Conservation (phyloP, 2,888 invertebrate species). For the Lepidochrysops patricia region DNA sequence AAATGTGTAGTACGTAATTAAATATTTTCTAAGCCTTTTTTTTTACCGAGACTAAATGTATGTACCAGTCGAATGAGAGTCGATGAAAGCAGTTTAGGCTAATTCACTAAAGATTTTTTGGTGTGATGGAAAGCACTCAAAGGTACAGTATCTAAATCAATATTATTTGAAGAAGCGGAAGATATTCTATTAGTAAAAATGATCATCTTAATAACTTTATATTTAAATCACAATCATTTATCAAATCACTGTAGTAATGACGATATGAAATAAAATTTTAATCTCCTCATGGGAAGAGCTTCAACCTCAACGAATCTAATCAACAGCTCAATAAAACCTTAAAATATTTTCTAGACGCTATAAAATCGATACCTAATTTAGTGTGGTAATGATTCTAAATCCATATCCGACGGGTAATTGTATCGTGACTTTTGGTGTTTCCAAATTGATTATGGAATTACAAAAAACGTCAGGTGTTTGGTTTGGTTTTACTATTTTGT, state of each 20-base stretch:
- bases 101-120: background rate
- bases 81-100: background rate
- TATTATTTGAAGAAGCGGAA: background rate
- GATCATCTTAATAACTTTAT: no score
- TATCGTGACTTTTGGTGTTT: conserved; percentile 30
- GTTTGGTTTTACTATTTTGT: background rate
- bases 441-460: conserved; percentile 5
- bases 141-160: background rate
- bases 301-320: background rate
- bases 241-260: no score
- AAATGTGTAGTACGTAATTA: background rate
- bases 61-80: background rate
- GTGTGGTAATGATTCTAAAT: conserved; percentile 1
- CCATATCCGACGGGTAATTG: conserved; percentile 39
- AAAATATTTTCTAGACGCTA: background rate
- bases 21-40: conserved; percentile 2
- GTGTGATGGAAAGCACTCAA: background rate
- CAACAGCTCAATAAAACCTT: conserved; percentile 12
- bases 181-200: background rate
- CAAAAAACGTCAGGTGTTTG: background rate
- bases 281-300: background rate
- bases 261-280: no score
- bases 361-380: conserved; percentile 10
- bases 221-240: no score
- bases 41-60: background rate